Conservation (phyloP, 2,888 invertebrate genomes). For the Keiferia lycopersicella region DNA sequence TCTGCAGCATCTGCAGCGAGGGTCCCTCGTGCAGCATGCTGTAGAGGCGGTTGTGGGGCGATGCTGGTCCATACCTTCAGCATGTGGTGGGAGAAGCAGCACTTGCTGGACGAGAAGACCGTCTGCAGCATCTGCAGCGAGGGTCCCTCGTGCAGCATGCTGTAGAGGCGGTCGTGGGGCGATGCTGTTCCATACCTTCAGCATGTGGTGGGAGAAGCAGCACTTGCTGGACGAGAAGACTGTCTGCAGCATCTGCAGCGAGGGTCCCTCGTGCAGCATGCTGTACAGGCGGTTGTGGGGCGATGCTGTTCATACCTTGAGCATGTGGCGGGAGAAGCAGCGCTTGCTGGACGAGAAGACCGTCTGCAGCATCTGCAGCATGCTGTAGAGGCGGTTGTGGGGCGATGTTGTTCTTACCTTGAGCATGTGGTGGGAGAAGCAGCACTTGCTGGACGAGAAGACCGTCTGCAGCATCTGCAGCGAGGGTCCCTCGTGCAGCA, state of each 20-base stretch:
- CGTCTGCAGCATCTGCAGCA: constrained; percentile 82
- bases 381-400: constrained; percentile 82
- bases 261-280: constrained; percentile 80
- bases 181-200: constrained; percentile 81
- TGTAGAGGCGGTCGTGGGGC: constrained; percentile 82
- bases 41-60: constrained; percentile 82
- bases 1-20: constrained; percentile 80
- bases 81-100: constrained; percentile 80
- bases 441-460: constrained; percentile 81
- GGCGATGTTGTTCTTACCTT: constrained; percentile 70
- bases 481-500: constrained; percentile 79
- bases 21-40: constrained; percentile 81
- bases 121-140: constrained; percentile 82
- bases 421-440: constrained; percentile 81
- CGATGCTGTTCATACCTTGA: constrained; percentile 73
- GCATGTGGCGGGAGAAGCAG: constrained; percentile 79
- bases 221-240: constrained; percentile 83
- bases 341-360: constrained; percentile 83
- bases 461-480: constrained; percentile 83
- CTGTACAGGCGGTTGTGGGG: constrained; percentile 82
- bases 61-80: constrained; percentile 73
- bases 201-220: constrained; percentile 79
- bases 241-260: constrained; percentile 81
- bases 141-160: constrained; percentile 80
- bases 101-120: constrained; percentile 82